These are phyloP conservation scores for Himalopsyche anomala DNA, from an alignment of 2,888 invertebrate genomes.

Conservation along the genomic window DNA sequence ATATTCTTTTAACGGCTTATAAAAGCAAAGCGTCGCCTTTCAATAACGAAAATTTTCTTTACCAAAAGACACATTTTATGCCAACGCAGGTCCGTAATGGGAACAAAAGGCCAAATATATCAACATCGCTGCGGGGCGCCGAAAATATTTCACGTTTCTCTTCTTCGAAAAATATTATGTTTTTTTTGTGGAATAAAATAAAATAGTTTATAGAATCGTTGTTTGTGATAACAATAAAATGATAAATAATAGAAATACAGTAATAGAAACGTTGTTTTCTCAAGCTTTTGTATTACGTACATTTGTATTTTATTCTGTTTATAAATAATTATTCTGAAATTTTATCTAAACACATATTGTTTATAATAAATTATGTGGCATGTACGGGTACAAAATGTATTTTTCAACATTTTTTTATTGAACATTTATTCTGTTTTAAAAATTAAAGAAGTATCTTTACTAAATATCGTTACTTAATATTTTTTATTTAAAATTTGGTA, in stretches of 20 bases:
- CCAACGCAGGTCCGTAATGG: background rate
- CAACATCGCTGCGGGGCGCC: background rate
- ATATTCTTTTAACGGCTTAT: too few species aligned
- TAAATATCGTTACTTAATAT: too few species aligned
- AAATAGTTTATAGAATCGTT: background rate
- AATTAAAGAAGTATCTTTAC: too few species aligned
- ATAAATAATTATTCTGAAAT: too few species aligned
- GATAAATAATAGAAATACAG: background rate
- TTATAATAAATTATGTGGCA: too few species aligned
- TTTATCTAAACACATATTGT: too few species aligned
- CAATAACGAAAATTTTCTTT: background rate
- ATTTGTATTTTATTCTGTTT: too few species aligned
- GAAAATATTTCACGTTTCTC: constrained; percentile 1
- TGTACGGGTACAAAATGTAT: too few species aligned
- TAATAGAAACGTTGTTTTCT: background rate
- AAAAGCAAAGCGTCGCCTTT: background rate
- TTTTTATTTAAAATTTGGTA: too few species aligned
- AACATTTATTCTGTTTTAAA: too few species aligned
- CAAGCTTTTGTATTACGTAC: too few species aligned
- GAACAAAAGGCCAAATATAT: constrained; percentile 3
- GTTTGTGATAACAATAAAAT: constrained; percentile 3
- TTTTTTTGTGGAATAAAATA: background rate
- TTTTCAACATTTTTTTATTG: too few species aligned
- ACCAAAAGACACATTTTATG: constrained; percentile 10
- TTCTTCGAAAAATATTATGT: background rate